Conservation (phyloP, 2,797 vertebrate species). For the Meriones psammophilus region DNA sequence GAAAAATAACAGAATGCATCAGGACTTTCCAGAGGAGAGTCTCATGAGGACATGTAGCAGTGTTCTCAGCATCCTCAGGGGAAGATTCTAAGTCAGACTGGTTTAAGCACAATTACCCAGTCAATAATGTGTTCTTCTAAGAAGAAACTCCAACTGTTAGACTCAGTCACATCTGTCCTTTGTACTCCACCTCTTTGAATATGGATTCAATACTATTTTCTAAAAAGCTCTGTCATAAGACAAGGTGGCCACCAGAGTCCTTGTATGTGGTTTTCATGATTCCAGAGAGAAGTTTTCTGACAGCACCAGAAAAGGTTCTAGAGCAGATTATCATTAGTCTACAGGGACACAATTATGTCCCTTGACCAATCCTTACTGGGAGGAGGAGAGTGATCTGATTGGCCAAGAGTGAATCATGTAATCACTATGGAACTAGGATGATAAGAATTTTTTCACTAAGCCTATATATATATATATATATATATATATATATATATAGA, state of each 20-base stretch:
- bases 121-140: background rate
- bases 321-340: background rate
- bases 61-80: background rate
- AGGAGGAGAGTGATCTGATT: background rate
- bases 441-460: background rate
- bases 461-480: background rate
- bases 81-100: background rate
- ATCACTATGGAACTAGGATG: too few relatives aligned
- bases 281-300: background rate
- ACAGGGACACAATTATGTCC: background rate
- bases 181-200: background rate
- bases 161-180: background rate
- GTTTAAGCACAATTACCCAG: background rate
- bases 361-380: background rate
- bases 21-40: background rate
- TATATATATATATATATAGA: too few relatives aligned
- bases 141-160: background rate
- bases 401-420: background rate
- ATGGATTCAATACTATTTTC: background rate
- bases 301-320: background rate
- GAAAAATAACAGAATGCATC: constrained; percentile 9
- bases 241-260: background rate
- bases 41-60: background rate
- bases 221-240: background rate
- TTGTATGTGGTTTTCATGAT: background rate